Percentiles rank a stretch among this genome's conserved stretches.
phyloP scores from a whole-genome alignment of 2,888 invertebrate genomes.

The Eumerus sabulonum region DNA sequence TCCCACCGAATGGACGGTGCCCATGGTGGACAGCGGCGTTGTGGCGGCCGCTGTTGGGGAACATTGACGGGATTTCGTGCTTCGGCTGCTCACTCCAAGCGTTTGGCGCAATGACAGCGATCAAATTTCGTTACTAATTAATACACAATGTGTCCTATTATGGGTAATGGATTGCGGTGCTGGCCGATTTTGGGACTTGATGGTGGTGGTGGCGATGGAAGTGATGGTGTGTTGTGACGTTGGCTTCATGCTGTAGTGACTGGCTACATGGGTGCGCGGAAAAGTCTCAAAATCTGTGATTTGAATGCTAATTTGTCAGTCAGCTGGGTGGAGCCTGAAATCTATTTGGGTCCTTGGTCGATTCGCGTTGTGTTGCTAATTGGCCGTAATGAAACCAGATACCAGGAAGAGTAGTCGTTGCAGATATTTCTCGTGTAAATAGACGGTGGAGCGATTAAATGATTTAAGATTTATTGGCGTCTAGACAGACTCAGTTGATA shows the following conservation, averaged over 20 bases:
- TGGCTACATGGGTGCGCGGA: constrained; percentile 44
- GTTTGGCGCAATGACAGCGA: constrained; percentile 58
- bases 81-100: constrained; percentile 35
- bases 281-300: constrained; percentile 33
- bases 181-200: constrained; percentile 11
- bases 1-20: constrained; percentile 29
- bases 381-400: constrained; percentile 56
- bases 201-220: constrained; percentile 45
- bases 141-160: constrained; percentile 69
- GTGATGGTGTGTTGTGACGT: constrained; percentile 66
- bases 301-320: constrained; percentile 52
- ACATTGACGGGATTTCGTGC: constrained; percentile 30
- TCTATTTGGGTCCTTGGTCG: constrained; percentile 41
- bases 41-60: constrained; percentile 12
- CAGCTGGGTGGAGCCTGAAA: constrained; percentile 52
- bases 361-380: constrained; percentile 54
- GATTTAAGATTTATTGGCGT: constrained; percentile 28
- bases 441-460: constrained; percentile 59
- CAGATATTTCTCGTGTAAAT: constrained; percentile 58
- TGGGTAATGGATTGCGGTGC: constrained; percentile 47
- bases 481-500: no score
- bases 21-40: neutral
- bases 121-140: constrained; percentile 69
- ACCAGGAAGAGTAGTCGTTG: constrained; percentile 60
- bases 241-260: constrained; percentile 46